Evolutionary conservation across 37 sponge, comb jelly and placozoan genomes (phyloP).

Genomic region (Chondrosia reniformis): DNA sequence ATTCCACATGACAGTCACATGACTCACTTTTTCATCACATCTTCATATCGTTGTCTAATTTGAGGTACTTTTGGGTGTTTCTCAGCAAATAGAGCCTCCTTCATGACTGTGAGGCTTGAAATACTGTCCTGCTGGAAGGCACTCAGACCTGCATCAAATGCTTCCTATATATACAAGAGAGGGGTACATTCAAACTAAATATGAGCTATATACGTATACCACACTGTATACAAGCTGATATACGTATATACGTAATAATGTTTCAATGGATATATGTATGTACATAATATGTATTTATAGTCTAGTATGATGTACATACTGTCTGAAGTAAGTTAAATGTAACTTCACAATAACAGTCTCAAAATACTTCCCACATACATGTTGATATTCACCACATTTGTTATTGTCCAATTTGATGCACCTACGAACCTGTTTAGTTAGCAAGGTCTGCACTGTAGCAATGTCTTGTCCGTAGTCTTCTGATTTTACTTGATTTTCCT

Average conservation of each 20-base stretch:
- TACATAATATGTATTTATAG: no score
- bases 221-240: no score
- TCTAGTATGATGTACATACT: no score
- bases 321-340: no score
- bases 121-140: constrained; percentile 76
- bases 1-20: background rate
- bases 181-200: background rate
- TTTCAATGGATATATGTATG: no score
- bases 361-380: no score
- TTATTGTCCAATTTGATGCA: no score
- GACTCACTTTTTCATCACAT: constrained; percentile 74
- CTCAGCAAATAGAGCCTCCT: constrained; percentile 59
- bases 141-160: constrained; percentile 64
- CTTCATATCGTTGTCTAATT: constrained; percentile 67
- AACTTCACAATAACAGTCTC: no score
- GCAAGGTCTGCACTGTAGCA: constrained; percentile 78
- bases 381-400: no score
- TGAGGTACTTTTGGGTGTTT: constrained; percentile 61
- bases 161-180: constrained; percentile 61
- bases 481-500: constrained; percentile 72
- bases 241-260: no score
- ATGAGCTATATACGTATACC: background rate
- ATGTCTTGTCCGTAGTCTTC: constrained; percentile 85
- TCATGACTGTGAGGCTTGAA: constrained; percentile 59
- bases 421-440: constrained; percentile 87